phyloP scores from a whole-genome alignment of 2,888 invertebrate genomes.

The Epsilonema sp. region DNA sequence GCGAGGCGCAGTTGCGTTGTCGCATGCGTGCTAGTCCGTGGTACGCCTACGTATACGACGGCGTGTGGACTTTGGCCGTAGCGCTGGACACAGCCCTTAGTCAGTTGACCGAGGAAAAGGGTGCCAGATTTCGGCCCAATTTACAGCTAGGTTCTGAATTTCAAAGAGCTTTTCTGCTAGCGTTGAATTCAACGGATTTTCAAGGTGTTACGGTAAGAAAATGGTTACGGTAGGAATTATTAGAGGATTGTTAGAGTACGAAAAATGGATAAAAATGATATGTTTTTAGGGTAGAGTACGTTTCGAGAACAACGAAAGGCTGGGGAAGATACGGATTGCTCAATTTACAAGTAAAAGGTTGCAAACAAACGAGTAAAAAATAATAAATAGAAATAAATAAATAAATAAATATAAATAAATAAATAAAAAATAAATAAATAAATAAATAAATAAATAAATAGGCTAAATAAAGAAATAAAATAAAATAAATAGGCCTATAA shows the following conservation, averaged over 20 bases:
- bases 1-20: slow-evolving; percentile 50
- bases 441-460: too few relatives aligned
- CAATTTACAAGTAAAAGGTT: slow-evolving; percentile 77
- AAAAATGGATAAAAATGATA: neutral
- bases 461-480: too few relatives aligned
- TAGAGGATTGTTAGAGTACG: neutral
- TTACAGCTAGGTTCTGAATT: too few relatives aligned
- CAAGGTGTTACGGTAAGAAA: neutral
- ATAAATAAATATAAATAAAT: too few relatives aligned
- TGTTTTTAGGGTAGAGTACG: slow-evolving; percentile 52
- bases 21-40: slow-evolving; percentile 40
- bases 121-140: too few relatives aligned
- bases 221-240: neutral
- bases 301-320: slow-evolving; percentile 82
- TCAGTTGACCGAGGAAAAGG: too few relatives aligned
- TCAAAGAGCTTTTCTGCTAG: too few relatives aligned
- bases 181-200: too few relatives aligned
- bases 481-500: too few relatives aligned
- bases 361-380: too few relatives aligned
- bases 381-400: too few relatives aligned
- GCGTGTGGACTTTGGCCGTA: slow-evolving; percentile 88
- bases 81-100: slow-evolving; percentile 76
- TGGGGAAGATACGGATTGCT: slow-evolving; percentile 75
- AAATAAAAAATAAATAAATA: too few relatives aligned
- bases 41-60: slow-evolving; percentile 97